A percentile compares a stretch with the other conserved stretches of the same genome.
Evolutionary conservation across 1,140 invertebrate genomes (phyloP).

Genomic region (Pseudoatta argentina): DNA sequence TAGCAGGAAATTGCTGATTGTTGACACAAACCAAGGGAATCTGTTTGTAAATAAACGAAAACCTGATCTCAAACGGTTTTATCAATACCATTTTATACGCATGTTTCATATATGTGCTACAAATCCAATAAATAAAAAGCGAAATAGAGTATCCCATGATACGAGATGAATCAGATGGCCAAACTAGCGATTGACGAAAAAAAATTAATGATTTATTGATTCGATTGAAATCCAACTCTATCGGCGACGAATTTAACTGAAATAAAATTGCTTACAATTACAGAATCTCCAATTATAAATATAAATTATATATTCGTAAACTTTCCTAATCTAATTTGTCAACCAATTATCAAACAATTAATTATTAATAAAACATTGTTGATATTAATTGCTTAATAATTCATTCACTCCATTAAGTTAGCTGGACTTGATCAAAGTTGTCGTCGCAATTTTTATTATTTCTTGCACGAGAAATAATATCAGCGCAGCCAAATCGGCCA

Average conservation of each 20-base stretch:
- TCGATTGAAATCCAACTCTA: neutral
- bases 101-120: neutral
- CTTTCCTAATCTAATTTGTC: neutral
- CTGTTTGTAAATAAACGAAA: conserved; percentile 20
- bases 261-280: neutral
- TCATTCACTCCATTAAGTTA: neutral
- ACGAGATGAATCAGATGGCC: neutral
- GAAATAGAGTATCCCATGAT: too few relatives aligned
- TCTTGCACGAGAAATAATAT: neutral
- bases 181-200: neutral
- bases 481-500: neutral
- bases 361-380: neutral
- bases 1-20: neutral
- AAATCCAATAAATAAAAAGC: neutral
- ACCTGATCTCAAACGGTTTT: neutral
- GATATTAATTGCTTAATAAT: neutral
- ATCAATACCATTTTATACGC: too few relatives aligned
- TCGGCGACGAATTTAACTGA: neutral
- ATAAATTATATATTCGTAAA: neutral
- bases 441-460: neutral
- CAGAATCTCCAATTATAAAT: neutral
- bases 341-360: neutral
- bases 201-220: neutral
- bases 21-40: neutral
- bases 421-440: neutral